Percentiles rank a stretch among this genome's conserved stretches.
These are phyloP conservation scores for Nemotelus nigrinus DNA, from an alignment of 2,888 invertebrate genomes.

Conservation along the genomic window DNA sequence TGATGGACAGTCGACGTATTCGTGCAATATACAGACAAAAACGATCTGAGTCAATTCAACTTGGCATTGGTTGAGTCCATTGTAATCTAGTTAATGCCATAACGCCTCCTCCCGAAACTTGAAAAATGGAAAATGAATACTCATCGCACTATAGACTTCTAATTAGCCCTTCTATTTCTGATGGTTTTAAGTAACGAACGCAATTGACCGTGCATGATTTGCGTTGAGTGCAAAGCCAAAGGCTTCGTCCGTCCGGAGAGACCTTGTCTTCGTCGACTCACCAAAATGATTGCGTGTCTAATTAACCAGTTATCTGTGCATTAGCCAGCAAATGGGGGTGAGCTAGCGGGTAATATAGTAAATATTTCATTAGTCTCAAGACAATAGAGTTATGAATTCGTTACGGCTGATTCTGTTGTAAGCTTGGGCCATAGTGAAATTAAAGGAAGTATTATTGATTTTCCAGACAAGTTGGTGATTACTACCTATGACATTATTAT, in stretches of 20 bases:
- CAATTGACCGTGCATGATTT: conserved; percentile 18
- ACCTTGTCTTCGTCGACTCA: not conserved
- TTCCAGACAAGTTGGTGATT: too few relatives aligned
- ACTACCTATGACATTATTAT: too few relatives aligned
- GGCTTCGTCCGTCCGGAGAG: not conserved
- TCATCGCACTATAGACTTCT: conserved; percentile 29
- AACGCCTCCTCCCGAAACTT: not conserved
- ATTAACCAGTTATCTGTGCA: conserved; percentile 9
- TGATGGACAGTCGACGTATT: not conserved
- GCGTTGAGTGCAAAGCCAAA: not conserved
- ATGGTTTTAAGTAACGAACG: not conserved
- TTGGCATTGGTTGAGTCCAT: conserved; percentile 11
- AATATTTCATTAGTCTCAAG: not conserved
- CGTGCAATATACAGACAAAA: conserved; percentile 25
- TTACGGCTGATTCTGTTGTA: not conserved
- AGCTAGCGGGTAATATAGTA: not conserved
- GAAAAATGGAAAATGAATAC: conserved; percentile 16
- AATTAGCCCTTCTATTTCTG: conserved; percentile 21
- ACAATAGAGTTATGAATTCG: not conserved
- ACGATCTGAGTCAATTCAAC: conserved; percentile 22
- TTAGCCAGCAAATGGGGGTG: conserved; percentile 7
- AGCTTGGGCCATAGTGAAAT: too few relatives aligned
- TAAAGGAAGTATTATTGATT: too few relatives aligned
- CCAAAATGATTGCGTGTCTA: conserved; percentile 29
- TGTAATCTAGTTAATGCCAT: conserved; percentile 32